Evolutionary conservation across 2,888 invertebrate species (phyloP).

Genomic region (Allygus modestus): DNA sequence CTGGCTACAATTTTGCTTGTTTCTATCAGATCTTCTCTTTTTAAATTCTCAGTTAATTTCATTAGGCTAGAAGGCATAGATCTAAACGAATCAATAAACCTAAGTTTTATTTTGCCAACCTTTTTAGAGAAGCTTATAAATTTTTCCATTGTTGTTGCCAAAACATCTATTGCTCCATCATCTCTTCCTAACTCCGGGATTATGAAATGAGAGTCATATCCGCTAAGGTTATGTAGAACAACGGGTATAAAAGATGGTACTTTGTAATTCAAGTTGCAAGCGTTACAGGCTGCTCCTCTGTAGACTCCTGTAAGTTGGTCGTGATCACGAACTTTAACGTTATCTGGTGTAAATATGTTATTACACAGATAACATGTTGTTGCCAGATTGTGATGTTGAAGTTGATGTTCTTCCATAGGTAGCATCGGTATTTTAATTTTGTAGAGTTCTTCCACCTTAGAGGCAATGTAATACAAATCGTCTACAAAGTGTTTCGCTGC

Average conservation of each 20-base stretch:
- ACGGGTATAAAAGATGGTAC: conserved; percentile 32
- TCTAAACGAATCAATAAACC: conserved; percentile 34
- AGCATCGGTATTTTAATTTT: conserved; percentile 14
- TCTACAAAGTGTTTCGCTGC: conserved; percentile 30
- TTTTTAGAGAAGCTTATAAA: conserved; percentile 49
- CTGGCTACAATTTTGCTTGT: conserved; percentile 23
- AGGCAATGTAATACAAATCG: conserved; percentile 20
- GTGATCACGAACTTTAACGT: conserved; percentile 37
- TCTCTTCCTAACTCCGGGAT: conserved; percentile 13
- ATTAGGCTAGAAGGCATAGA: conserved; percentile 22
- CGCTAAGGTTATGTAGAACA: conserved; percentile 17
- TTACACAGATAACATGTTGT: conserved; percentile 41
- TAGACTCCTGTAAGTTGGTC: conserved; percentile 41
- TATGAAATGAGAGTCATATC: conserved; percentile 39
- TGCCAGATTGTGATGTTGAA: not conserved
- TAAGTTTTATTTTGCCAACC: conserved; percentile 45
- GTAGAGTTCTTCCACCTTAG: conserved; percentile 29
- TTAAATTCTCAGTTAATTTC: conserved; percentile 10
- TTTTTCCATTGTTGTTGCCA: conserved; percentile 34
- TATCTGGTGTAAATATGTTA: not conserved
- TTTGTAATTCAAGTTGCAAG: conserved; percentile 47
- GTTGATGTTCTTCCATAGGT: not conserved
- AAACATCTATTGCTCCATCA: not conserved
- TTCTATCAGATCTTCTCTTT: conserved; percentile 3
- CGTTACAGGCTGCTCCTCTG: conserved; percentile 43